These are phyloP conservation scores for Pterostichus niger DNA, from an alignment of 2,888 invertebrate genomes.

Conservation along the genomic window DNA sequence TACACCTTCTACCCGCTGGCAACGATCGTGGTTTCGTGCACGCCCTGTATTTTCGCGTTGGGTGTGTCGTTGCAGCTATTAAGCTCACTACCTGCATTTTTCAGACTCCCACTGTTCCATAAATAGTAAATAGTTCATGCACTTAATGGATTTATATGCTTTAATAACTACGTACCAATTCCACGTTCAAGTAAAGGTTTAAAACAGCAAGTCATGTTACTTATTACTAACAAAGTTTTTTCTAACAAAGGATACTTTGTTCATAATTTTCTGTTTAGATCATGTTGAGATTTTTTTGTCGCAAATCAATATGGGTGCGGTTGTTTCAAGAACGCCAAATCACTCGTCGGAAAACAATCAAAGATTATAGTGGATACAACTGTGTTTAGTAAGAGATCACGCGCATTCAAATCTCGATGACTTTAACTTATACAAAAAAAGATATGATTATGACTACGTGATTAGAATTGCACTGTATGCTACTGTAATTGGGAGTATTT, in stretches of 20 bases:
- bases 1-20: not conserved
- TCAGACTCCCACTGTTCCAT: constrained; percentile 2
- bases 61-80: not conserved
- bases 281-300: not conserved
- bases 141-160: constrained; percentile 26
- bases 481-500: no score
- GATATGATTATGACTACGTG: no score
- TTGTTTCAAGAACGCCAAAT: no score
- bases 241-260: constrained; percentile 29
- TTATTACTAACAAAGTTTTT: not conserved
- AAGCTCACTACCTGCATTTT: not conserved
- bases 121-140: constrained; percentile 47
- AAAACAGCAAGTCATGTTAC: constrained; percentile 16
- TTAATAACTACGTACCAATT: constrained; percentile 15
- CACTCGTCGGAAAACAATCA: no score
- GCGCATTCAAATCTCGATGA: no score
- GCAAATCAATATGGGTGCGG: not conserved
- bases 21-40: not conserved
- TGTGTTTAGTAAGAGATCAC: no score
- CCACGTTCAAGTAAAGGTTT: constrained; percentile 12
- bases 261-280: not conserved
- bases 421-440: no score
- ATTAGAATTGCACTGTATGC: no score
- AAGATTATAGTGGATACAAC: no score
- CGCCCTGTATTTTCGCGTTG: constrained; percentile 7